Percentiles rank a stretch among this genome's conserved stretches.
These are phyloP conservation scores for Mastomys natalensis DNA, from an alignment of 2,113 vertebrate genomes.

Conservation along the genomic window DNA sequence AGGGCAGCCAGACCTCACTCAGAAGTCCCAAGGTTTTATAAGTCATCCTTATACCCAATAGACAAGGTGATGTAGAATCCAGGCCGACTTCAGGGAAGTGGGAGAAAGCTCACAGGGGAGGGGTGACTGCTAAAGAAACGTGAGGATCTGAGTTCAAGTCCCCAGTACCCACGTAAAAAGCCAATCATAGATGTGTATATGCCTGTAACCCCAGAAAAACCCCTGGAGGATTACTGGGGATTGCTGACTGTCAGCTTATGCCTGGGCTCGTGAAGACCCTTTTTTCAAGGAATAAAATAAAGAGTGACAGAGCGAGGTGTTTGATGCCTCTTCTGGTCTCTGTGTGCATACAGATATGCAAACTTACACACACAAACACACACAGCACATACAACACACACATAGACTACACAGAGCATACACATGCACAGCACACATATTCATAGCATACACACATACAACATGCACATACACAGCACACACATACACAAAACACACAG, in stretches of 20 bases:
- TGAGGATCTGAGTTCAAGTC: background rate
- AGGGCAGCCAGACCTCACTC: background rate
- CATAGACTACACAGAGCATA: too few relatives aligned
- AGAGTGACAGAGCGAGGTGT: background rate
- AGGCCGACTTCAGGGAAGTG: background rate
- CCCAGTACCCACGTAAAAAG: background rate
- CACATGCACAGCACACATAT: background rate
- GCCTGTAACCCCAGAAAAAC: background rate
- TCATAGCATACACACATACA: background rate
- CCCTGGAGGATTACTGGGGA: background rate
- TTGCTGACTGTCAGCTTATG: background rate
- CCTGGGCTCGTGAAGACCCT: background rate
- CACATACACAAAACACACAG: background rate
- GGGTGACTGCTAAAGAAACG: background rate
- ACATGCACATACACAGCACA: background rate
- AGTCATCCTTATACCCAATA: background rate
- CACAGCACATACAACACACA: background rate
- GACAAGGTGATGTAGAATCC: background rate
- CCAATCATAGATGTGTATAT: too few relatives aligned
- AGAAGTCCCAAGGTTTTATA: conserved; percentile 4
- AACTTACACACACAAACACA: background rate
- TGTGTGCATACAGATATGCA: background rate
- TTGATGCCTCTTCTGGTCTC: background rate
- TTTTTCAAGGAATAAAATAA: background rate
- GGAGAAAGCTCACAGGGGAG: background rate